These are phyloP conservation scores for Leptinotarsa lineolata DNA, from an alignment of 1,140 invertebrate genomes.

Conservation along the genomic window DNA sequence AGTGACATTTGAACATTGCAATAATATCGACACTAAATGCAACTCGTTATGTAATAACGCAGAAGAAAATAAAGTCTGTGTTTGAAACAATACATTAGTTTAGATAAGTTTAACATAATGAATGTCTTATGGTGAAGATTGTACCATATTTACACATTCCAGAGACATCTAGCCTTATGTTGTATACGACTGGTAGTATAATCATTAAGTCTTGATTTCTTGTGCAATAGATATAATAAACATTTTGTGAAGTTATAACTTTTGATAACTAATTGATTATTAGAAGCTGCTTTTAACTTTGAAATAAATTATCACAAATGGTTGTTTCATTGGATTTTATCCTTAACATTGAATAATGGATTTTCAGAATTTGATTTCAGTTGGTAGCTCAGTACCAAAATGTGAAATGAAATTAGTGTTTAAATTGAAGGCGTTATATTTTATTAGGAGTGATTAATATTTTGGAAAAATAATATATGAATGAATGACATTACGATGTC, in stretches of 20 bases:
- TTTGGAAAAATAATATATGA: no score
- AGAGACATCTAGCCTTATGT: constrained; percentile 48
- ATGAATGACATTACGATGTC: no score
- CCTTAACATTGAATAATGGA: background rate
- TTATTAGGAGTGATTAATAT: no score
- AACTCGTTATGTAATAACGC: constrained; percentile 9
- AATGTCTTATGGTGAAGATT: constrained; percentile 18
- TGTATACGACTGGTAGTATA: constrained; percentile 50
- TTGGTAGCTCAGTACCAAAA: no score
- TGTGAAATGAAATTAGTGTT: no score
- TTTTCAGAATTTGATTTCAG: no score
- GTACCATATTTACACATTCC: constrained; percentile 41
- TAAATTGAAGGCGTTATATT: no score
- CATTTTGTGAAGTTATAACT: constrained; percentile 39
- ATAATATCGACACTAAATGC: constrained; percentile 14
- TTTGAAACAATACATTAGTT: constrained; percentile 15
- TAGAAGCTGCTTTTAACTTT: constrained; percentile 46
- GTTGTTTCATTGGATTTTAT: background rate
- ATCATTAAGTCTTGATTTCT: constrained; percentile 27
- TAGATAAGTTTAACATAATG: constrained; percentile 14
- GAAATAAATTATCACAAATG: constrained; percentile 45
- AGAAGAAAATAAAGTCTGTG: background rate
- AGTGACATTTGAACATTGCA: background rate
- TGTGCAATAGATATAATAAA: constrained; percentile 47
- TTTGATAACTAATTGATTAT: constrained; percentile 46